Conservation (phyloP, 2,797 vertebrate species). For the Pseudochromis fuscus region DNA sequence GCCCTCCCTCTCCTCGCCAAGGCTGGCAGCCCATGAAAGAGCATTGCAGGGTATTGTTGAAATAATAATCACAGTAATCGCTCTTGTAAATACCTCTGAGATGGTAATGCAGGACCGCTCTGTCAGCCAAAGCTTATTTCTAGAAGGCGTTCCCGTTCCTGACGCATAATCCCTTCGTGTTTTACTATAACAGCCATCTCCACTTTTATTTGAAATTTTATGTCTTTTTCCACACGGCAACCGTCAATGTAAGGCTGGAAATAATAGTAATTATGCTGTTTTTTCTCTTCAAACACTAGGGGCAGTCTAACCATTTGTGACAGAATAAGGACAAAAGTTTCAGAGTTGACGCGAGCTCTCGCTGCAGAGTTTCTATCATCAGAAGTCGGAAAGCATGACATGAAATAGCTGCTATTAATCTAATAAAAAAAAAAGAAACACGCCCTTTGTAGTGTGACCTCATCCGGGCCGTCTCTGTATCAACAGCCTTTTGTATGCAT, state of each 20-base stretch:
- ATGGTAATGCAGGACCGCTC: slow-evolving; percentile 76
- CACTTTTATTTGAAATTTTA: slow-evolving; percentile 66
- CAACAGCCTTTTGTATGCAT: slow-evolving; percentile 63
- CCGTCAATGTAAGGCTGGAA: slow-evolving; percentile 26
- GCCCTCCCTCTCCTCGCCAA: slow-evolving; percentile 73
- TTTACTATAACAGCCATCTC: slow-evolving; percentile 71
- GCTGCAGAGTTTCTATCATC: slow-evolving; percentile 24
- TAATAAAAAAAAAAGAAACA: slow-evolving; percentile 23
- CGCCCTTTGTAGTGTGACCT: slow-evolving; percentile 13
- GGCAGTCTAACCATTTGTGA: slow-evolving; percentile 29
- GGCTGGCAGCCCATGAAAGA: slow-evolving; percentile 88
- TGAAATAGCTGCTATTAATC: slow-evolving; percentile 42
- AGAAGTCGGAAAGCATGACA: slow-evolving; percentile 30
- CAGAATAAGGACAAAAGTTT: neutral
- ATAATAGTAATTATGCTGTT: slow-evolving; percentile 17
- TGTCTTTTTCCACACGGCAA: slow-evolving; percentile 58
- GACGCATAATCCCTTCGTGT: slow-evolving; percentile 69
- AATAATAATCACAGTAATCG: slow-evolving; percentile 88
- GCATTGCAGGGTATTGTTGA: slow-evolving; percentile 86
- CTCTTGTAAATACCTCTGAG: slow-evolving; percentile 85
- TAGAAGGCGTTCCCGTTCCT: slow-evolving; percentile 73
- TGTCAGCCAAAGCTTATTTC: slow-evolving; percentile 77
- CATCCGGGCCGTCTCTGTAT: slow-evolving; percentile 32
- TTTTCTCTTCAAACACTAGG: slow-evolving; percentile 33
- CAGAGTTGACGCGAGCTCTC: slow-evolving; percentile 4